Evolutionary conservation across 2,797 vertebrate genomes (phyloP).

Genomic region (Myotis findleyi): DNA sequence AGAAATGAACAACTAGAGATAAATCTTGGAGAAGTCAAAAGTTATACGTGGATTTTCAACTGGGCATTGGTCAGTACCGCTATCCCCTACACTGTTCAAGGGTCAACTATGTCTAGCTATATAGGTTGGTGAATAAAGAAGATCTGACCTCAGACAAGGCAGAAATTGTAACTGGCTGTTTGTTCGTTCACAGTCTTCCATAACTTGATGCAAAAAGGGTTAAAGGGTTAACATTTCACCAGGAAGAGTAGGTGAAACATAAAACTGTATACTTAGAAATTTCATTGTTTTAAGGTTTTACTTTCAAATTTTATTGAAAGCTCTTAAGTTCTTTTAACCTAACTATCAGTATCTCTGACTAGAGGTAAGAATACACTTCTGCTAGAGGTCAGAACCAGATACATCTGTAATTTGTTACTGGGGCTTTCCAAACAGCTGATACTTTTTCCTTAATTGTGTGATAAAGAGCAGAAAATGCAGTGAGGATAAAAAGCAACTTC

Average conservation of each 20-base stretch:
- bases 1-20: not conserved
- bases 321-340: not conserved
- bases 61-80: no score
- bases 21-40: not conserved
- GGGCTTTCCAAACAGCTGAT: not conserved
- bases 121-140: not conserved
- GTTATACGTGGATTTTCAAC: not conserved
- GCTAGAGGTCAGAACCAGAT: not conserved
- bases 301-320: conserved; percentile 19
- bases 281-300: conserved; percentile 21
- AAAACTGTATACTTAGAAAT: conserved; percentile 8
- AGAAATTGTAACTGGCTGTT: not conserved
- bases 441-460: not conserved
- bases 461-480: not conserved
- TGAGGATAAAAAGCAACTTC: not conserved
- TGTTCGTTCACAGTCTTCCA: not conserved
- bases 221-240: not conserved
- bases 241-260: not conserved
- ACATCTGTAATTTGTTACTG: not conserved
- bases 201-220: not conserved
- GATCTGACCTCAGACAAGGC: not conserved
- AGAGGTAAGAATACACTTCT: not conserved
- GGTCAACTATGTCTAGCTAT: not conserved
- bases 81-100: not conserved
- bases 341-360: not conserved